Evolutionary conservation across 2,888 invertebrate genomes (phyloP).

Genomic region (Pandemis heparana): DNA sequence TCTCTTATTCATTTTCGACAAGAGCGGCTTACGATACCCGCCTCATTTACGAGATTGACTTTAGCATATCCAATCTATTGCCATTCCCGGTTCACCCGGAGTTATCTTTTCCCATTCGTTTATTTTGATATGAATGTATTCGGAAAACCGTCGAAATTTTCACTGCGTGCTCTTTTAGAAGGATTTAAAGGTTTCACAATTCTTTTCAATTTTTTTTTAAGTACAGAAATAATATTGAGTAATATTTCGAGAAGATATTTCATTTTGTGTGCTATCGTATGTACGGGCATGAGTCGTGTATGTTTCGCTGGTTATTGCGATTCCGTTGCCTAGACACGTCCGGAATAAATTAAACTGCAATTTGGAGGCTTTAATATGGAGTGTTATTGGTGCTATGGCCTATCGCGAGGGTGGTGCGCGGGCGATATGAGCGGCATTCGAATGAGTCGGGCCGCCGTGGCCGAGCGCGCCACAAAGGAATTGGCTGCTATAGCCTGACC

Average conservation of each 20-base stretch:
- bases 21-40: slow-evolving; percentile 41
- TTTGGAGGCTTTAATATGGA: slow-evolving; percentile 84
- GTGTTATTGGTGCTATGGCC: slow-evolving; percentile 80
- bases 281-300: slow-evolving; percentile 74
- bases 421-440: slow-evolving; percentile 79
- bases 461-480: slow-evolving; percentile 67
- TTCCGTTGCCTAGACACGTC: slow-evolving; percentile 83
- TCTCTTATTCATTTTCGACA: slow-evolving; percentile 39
- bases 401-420: slow-evolving; percentile 69
- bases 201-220: neutral
- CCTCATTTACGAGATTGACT: slow-evolving; percentile 43
- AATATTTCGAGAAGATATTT: slow-evolving; percentile 28
- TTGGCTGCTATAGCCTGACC: slow-evolving; percentile 57
- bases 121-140: slow-evolving; percentile 34
- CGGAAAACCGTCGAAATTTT: slow-evolving; percentile 18
- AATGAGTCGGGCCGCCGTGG: slow-evolving; percentile 61
- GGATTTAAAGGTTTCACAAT: neutral
- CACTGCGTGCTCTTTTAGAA: slow-evolving; percentile 1
- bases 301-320: slow-evolving; percentile 82
- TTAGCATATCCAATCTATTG: slow-evolving; percentile 44
- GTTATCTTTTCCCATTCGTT: slow-evolving; percentile 28
- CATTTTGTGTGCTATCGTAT: slow-evolving; percentile 60
- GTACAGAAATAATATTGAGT: neutral
- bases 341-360: slow-evolving; percentile 85
- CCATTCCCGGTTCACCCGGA: slow-evolving; percentile 36